A percentile compares a stretch with the other conserved stretches of the same genome.
Conservation (phyloP, 2,888 invertebrate species). For the Diaphora mendica region DNA sequence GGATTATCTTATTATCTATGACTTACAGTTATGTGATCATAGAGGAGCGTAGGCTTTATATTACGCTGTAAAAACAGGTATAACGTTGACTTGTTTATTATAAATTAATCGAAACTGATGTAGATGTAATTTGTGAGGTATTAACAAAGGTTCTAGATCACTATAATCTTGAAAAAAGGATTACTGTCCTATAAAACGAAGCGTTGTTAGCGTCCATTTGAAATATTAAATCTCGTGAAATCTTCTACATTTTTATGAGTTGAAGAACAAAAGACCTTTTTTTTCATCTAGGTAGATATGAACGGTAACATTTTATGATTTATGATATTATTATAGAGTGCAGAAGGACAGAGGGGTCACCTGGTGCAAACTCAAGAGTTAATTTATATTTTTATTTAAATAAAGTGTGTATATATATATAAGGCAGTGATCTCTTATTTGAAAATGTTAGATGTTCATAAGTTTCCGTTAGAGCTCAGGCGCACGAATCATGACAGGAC, state of each 20-base stretch:
- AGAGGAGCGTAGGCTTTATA: slow-evolving; percentile 33
- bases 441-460: slow-evolving; percentile 70
- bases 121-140: slow-evolving; percentile 11
- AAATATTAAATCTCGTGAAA: not conserved
- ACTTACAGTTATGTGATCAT: slow-evolving; percentile 36
- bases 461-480: slow-evolving; percentile 61
- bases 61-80: slow-evolving; percentile 24
- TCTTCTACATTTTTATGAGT: not conserved
- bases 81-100: slow-evolving; percentile 19
- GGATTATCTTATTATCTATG: slow-evolving; percentile 28
- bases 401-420: not conserved
- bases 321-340: slow-evolving; percentile 13
- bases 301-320: slow-evolving; percentile 6
- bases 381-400: no score
- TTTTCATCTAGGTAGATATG: not conserved
- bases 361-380: not conserved
- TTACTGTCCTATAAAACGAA: not conserved
- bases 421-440: slow-evolving; percentile 55
- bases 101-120: slow-evolving; percentile 22
- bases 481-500: slow-evolving; percentile 73
- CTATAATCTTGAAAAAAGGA: not conserved
- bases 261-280: not conserved
- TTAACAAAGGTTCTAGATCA: not conserved
- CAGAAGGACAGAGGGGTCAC: not conserved
- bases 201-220: not conserved